Percentiles rank a stretch among this genome's conserved stretches.
These are phyloP conservation scores for Alitta virens DNA, from an alignment of 2,888 invertebrate species.

Conservation along the genomic window DNA sequence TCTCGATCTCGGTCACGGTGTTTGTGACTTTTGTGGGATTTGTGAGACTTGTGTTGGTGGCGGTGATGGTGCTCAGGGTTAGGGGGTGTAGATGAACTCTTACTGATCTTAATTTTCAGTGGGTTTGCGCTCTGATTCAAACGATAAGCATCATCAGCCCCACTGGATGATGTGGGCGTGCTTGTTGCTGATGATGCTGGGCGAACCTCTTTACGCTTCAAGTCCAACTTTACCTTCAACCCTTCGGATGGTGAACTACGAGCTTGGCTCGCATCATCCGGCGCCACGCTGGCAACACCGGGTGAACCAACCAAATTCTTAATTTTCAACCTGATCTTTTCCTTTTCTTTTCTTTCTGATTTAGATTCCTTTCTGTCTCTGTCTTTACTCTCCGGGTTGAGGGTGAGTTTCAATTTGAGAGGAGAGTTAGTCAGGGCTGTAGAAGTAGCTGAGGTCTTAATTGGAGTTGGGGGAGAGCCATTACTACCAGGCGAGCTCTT, in stretches of 20 bases:
- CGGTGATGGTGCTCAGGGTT: conserved; percentile 2
- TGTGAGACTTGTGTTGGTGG: conserved; percentile 6
- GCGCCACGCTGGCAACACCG: neutral
- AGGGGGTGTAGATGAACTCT: neutral
- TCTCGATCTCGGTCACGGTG: too few species aligned
- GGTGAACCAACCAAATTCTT: conserved; percentile 5
- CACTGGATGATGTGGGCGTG: neutral
- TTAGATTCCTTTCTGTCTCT: too few species aligned
- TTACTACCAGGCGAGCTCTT: too few species aligned
- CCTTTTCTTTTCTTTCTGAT: conserved; percentile 1
- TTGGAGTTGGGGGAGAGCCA: too few species aligned
- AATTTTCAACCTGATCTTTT: conserved; percentile 11
- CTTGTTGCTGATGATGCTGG: neutral
- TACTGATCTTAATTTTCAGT: conserved; percentile 8
- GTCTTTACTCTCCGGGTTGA: neutral
- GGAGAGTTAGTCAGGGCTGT: neutral
- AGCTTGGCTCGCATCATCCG: neutral
- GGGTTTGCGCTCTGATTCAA: conserved; percentile 8
- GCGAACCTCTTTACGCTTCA: conserved; percentile 1
- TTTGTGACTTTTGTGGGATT: neutral
- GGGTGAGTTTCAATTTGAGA: conserved; percentile 2
- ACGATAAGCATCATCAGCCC: neutral
- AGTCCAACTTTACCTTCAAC: conserved; percentile 12
- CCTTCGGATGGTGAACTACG: neutral
- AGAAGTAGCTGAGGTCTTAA: too few species aligned